Evolutionary conservation across 2,888 invertebrate species (phyloP), one percentile per base, ranked within the genome.

Genomic region (Caenorhabditis doughertyi): DNA sequence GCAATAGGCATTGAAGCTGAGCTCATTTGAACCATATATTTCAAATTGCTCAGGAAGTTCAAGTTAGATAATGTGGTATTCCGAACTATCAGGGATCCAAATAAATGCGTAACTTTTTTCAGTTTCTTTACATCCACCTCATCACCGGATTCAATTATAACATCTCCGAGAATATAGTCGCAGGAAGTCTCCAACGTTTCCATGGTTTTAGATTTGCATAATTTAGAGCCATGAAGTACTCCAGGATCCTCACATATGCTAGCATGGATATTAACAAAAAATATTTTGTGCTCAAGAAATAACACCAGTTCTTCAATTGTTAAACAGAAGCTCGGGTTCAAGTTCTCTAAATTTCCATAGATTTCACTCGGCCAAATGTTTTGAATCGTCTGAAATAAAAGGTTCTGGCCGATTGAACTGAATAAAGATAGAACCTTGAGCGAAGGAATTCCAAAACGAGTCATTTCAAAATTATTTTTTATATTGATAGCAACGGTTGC

Each of bases 201-300:
- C 42, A 60, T 13, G 8, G n/a, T 42, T 25, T 42, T 18, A 16
- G 39, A 58, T 3, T 18, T n/a, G 5, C 58, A 58, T 23, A 58
- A 3, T 7, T 60, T 60, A 1, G 3, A 3, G 9, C 44, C 44
- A 47, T n/a, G 5, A 8, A 58, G 27, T 1, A 42, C 11, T 58
- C 35, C 35, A 39, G 2, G 13, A 11, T 60, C 23, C 8, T 42
- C 8, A 25, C 60, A 60, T n/a, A 8, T 8, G 16, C 8, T 60
- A 2, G 42, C 60, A 60, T 60, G 25, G n/a, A 60, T 42, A 25
- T 60, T 60, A 11, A 42, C 25, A 42, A 60, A 60, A 4, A 9
- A 25, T n/a, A 60, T 21, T n/a, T 25, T 23, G 7, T 11, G 3
- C 16, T 60, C 21, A 13, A 60, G n/a, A 23, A 60, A 60, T 2